Base-by-base conservation (phyloP, 2,797 vertebrate species). In the Miichthys miiuy region DNA sequence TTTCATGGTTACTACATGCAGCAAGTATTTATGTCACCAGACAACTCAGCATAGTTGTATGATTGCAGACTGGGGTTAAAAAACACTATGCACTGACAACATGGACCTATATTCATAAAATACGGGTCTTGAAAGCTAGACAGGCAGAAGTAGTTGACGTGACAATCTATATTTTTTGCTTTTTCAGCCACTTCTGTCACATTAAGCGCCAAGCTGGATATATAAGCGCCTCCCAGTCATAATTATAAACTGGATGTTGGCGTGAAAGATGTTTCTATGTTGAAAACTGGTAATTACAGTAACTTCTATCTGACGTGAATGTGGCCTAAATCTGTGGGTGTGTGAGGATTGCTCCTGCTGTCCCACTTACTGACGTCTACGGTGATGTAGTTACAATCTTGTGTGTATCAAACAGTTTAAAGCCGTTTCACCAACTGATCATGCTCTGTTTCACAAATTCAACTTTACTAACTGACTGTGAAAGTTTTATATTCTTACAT, bases 211-310 rank as follows among this genome's bases (percentile, higher is more conserved):
- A 55, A 2, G 17, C 18, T 2, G 0, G 20, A 76, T 52, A 61
- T n/a, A 52, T 44, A 6, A 30, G 10, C 4, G 0, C 23, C 17
- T 57, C 46, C 12, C 14, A 42, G 30, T 23, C 1, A 1, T 68
- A 62, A 75, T 72, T 58, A 54, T 30, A 74, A 75, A 50, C 48
- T 48, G 14, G 16, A 66, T 41, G 18, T 61, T 65, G 20, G 44
- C 21, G 58, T 58, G 8, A 68, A 68, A 66, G 12, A 23, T 17
- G 46, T 21, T 62, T 61, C 30, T 8, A 55, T 62, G 17, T 62
- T 0, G 1, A 16, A 61, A 44, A 50, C 21, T 52, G 5, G 17
- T 65, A 20, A 75, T 71, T 56, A 57, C 6, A 50, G 21, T 46
- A 8, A 44, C 30, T 68, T 55, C 27, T 16, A 20, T 18, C 6